These are phyloP conservation scores for Maniola hyperantus DNA, from an alignment of 2,888 invertebrate species.

Conservation along the genomic window DNA sequence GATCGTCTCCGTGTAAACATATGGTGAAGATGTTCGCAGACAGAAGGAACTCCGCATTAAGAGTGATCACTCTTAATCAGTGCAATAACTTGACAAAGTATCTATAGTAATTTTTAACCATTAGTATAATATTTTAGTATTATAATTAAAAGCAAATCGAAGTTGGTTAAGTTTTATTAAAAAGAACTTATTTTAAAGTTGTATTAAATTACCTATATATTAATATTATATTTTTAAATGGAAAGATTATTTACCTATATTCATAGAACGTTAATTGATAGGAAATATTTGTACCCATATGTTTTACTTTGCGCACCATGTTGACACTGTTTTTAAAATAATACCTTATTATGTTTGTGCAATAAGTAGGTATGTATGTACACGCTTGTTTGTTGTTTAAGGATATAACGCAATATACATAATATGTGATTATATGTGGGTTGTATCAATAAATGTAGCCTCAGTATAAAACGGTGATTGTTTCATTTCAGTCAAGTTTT, in stretches of 20 bases:
- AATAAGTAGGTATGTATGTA: neutral
- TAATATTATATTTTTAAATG: neutral
- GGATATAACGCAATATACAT: neutral
- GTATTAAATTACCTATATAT: neutral
- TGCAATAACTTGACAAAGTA: no score
- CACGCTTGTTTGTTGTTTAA: neutral
- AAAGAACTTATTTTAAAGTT: neutral
- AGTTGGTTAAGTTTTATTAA: neutral
- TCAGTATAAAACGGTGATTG: neutral
- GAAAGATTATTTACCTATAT: neutral
- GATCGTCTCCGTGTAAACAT: no score
- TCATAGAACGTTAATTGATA: neutral
- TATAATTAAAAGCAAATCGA: no score
- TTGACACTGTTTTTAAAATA: neutral
- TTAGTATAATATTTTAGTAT: no score
- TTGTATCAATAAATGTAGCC: conserved; percentile 17
- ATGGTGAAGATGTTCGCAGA: no score
- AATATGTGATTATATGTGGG: conserved; percentile 8
- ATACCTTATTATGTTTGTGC: neutral
- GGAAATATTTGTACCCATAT: neutral
- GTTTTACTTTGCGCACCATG: neutral
- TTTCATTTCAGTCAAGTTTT: neutral
- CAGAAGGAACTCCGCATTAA: no score
- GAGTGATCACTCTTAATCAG: no score
- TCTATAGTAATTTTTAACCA: no score